Percentiles rank a stretch among this genome's conserved stretches.
Conservation (phyloP, 2,113 vertebrate species). For the Puffinus mauretanicus region DNA sequence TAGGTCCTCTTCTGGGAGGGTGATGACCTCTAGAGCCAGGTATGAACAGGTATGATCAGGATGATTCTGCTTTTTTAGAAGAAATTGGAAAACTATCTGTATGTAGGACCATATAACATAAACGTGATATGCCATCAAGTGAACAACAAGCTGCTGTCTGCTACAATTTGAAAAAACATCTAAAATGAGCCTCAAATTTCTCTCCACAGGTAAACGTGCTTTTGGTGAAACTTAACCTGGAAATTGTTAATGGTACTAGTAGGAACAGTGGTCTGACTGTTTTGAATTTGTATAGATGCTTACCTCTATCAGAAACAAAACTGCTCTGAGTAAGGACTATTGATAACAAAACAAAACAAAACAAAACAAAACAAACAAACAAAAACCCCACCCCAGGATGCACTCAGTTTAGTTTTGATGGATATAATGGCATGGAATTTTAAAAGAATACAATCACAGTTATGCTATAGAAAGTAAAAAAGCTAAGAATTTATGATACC, state of each 20-base stretch:
- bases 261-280: background rate
- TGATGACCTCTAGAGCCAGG: no score
- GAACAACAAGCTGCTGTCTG: background rate
- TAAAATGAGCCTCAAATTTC: background rate
- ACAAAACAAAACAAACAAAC: background rate
- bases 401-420: background rate
- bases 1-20: no score
- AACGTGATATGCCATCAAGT: background rate
- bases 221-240: background rate
- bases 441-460: background rate
- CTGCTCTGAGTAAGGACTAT: background rate
- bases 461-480: background rate
- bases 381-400: background rate
- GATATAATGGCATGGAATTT: background rate
- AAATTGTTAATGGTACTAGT: background rate
- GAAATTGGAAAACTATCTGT: background rate
- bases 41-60: background rate
- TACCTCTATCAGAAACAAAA: background rate
- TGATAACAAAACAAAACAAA: background rate
- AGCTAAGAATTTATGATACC: background rate
- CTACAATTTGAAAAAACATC: background rate
- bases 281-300: background rate
- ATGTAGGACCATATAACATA: background rate
- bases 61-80: background rate
- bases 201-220: accelerated